Evolutionary conservation across 2,113 vertebrate genomes (phyloP).

Genomic region (Nycticryphes semicollaris): DNA sequence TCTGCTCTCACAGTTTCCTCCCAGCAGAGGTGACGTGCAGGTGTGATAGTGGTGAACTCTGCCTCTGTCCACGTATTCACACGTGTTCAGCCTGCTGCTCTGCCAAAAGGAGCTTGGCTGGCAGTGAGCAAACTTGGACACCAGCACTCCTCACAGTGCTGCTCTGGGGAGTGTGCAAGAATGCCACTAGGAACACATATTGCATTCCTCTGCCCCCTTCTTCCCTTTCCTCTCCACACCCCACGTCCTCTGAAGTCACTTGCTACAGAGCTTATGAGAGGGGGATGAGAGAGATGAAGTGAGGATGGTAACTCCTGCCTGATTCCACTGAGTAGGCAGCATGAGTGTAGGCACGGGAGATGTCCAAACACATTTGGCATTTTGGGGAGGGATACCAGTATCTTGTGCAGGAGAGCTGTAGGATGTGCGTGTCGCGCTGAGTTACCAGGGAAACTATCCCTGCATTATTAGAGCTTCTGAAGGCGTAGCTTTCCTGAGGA

Average conservation of each 20-base stretch:
- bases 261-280: not conserved
- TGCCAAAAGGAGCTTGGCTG: not conserved
- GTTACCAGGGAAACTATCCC: slow-evolving; percentile 41
- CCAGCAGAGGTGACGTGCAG: not conserved
- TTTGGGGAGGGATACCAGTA: not conserved
- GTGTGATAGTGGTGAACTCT: not conserved
- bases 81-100: not conserved
- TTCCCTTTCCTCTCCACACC: not conserved
- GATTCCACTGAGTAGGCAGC: not conserved
- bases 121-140: not conserved
- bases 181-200: not conserved
- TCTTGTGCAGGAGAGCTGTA: slow-evolving; percentile 33
- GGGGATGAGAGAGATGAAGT: not conserved
- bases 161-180: not conserved
- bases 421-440: slow-evolving; percentile 3
- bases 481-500: slow-evolving; percentile 33
- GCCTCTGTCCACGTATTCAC: not conserved
- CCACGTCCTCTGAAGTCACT: not conserved
- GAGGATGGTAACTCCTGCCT: not conserved
- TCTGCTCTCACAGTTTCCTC: not conserved
- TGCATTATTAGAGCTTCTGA: slow-evolving; percentile 40
- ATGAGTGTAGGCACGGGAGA: not conserved
- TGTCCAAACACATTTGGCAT: slow-evolving; percentile 12
- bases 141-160: not conserved
- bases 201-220: not conserved